Base-by-base conservation (phyloP, 2,888 invertebrate species). In the Odontocerum albicorne region DNA sequence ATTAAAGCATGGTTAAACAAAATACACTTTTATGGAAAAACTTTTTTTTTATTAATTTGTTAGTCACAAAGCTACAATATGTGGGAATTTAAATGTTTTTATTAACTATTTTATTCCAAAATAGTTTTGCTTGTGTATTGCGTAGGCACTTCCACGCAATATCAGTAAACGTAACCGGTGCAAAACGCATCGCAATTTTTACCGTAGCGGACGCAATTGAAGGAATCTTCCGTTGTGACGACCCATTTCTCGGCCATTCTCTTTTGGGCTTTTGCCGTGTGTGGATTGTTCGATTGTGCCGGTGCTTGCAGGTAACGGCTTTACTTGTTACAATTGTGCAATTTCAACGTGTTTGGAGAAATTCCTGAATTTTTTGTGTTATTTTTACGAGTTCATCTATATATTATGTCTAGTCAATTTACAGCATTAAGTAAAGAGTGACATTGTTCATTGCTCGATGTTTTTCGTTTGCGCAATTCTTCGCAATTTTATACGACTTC, bases 221-320 rank as follows among this genome's bases (percentile, higher is more conserved):
- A 39, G 40, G 22, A 47, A 31, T 47, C 47, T 35, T 52, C 38
- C 22, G 52, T 52, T 7, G 70, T 68, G 70, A 73, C 73, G 73
- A 72, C 70, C 63, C 70, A 67, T 72, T 74, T 74, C 82, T 83
- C 83, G 80, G 77, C 75, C 83, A 83, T 83, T 83, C 83, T 83
- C 81, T 82, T 81, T 80, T 80, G 79, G 82, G 81, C 82, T 80
- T 76, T 82, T 76, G 82, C 81, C 81, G 81, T 77, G 79, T 75
- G 74, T 79, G 80, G 82, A 81, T 70, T 74, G 74, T 72, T 70
- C 71, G 68, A 69, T 71, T 55, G 49, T 59, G 55, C 46, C 71
- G 72, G 72, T 77, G 76, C 76, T 55, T 42, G 38, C 76, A 75
- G 77, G 77, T 78, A 77, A 78, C 77, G 76, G 36, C 31, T 74